phyloP scores from a whole-genome alignment of 1,140 invertebrate genomes.

The Drosophila nannoptera region DNA sequence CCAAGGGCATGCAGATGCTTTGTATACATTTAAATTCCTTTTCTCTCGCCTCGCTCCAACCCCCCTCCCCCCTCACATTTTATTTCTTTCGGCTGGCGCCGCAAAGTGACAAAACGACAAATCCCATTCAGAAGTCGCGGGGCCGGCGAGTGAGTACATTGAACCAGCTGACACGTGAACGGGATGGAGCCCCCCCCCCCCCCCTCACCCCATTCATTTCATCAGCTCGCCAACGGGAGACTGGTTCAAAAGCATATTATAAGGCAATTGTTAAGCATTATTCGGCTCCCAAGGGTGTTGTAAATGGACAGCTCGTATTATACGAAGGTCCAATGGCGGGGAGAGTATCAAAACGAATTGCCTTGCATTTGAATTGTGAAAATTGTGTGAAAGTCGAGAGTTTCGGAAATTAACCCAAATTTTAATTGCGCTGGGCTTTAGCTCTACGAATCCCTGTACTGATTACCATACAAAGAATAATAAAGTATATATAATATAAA shows the following conservation, averaged over 20 bases:
- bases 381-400: not conserved
- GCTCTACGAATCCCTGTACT: no score
- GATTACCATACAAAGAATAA: no score
- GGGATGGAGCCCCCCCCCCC: conserved; percentile 18
- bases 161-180: conserved; percentile 7
- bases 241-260: conserved; percentile 43
- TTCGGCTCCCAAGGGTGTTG: conserved; percentile 26
- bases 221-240: conserved; percentile 47
- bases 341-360: not conserved
- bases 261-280: conserved; percentile 56
- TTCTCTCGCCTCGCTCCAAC: no score
- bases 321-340: conserved; percentile 23
- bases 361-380: not conserved
- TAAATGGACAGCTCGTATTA: conserved; percentile 5
- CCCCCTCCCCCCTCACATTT: conserved; percentile 27
- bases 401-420: no score
- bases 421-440: no score
- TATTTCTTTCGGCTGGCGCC: conserved; percentile 35
- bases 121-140: not conserved
- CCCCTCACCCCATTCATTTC: conserved; percentile 60
- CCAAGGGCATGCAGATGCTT: conserved; percentile 69
- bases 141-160: conserved; percentile 6
- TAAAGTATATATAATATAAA: not conserved
- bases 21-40: conserved; percentile 62
- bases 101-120: conserved; percentile 4